Conservation (phyloP, 2,888 invertebrate species). For the Diaperis boleti region DNA sequence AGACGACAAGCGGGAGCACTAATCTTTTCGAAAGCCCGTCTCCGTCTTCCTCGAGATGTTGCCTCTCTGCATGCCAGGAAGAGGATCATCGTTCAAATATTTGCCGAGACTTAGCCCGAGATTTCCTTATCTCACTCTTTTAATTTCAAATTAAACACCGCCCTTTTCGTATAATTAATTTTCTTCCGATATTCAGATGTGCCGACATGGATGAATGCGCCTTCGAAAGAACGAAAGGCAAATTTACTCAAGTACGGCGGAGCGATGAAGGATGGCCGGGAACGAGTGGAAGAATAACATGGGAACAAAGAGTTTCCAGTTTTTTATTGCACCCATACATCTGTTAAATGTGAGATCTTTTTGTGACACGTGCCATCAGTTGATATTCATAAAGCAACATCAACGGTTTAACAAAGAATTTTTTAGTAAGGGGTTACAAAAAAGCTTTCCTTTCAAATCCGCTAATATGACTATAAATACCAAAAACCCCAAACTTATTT, state of each 20-base stretch:
- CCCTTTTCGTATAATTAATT: conserved; percentile 41
- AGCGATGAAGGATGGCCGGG: too few species aligned
- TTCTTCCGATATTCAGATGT: conserved; percentile 31
- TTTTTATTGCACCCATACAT: too few species aligned
- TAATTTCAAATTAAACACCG: conserved; percentile 46
- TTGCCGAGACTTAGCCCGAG: conserved; percentile 45
- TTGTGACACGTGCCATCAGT: too few species aligned
- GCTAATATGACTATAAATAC: too few species aligned
- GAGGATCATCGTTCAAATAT: conserved; percentile 48
- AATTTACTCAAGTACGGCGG: conserved; percentile 11
- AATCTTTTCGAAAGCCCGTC: conserved; percentile 45
- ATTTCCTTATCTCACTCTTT: conserved; percentile 42
- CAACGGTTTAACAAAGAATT: too few species aligned
- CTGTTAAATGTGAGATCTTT: too few species aligned
- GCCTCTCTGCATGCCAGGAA: conserved; percentile 37
- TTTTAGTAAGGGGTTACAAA: too few species aligned
- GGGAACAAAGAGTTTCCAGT: too few species aligned
- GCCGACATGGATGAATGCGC: conserved; percentile 9
- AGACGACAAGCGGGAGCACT: conserved; percentile 48
- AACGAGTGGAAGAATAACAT: too few species aligned
- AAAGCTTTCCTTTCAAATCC: too few species aligned
- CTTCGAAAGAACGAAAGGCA: conserved; percentile 13
- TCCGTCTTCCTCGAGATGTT: conserved; percentile 33
- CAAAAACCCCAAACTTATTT: too few species aligned
- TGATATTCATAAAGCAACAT: too few species aligned